Base-by-base conservation (phyloP, 1,140 invertebrate species). In the Nasonia giraulti region DNA sequence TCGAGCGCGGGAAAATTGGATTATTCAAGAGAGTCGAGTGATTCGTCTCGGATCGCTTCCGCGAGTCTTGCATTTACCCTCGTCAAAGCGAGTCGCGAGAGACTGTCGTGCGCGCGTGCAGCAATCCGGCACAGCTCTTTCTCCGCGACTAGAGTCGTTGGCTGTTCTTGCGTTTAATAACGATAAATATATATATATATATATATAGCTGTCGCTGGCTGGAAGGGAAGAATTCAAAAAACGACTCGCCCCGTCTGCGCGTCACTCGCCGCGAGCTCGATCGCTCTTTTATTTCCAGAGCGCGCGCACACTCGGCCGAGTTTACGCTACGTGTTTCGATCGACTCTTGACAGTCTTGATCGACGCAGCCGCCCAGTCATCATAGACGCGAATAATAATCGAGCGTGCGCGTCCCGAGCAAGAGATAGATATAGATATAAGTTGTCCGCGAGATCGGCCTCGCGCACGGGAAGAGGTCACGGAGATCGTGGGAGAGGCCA, bases 401-500 rank as follows among this genome's bases (percentile, higher is more conserved):
- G 50, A 1, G 50, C 40, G 14, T 20, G 5, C 27, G 5, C 33
- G 3, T 37, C n/a, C n/a, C n/a, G n/a, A n/a, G n/a, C n/a, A n/a
- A n/a, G n/a, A n/a, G n/a, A n/a, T n/a, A n/a, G n/a, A n/a, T n/a
- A n/a, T n/a, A n/a, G 79, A 69, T 69, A 69, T 69, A 74, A 47
- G 44, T 73, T 44, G 80, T 27, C 69, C 27, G 80, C 17, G 50
- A 75, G 50, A n/a, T 73, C 20, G 62, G 69, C 10, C 11, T 50
- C 47, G 10, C 47, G 47, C 37, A 40, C 31, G 27, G 37, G 17
- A 62, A 75, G 73, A 77, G 75, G 82, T 68, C 73, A 68, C 17
- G 50, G 76, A 84, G 77, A 84, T 68, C 83, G 83, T 84, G 83
- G 83, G 83, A 84, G 77, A 66, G 12, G 40, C 40, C 44, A 40